Percentiles rank a stretch among this genome's conserved stretches.
Evolutionary conservation across 1,140 invertebrate genomes (phyloP).

Genomic region (Drosophila neocordata): DNA sequence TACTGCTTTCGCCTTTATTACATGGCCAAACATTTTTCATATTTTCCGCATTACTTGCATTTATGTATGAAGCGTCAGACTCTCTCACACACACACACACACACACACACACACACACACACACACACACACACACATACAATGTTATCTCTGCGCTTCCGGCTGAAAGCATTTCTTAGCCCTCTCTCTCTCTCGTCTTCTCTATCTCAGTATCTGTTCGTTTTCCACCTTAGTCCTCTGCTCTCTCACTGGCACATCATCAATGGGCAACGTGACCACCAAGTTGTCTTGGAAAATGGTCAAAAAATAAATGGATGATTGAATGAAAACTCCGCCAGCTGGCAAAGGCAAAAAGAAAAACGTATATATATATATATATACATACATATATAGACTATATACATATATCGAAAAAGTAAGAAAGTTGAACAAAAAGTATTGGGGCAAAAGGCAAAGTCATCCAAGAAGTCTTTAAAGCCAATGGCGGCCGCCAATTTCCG

Average conservation of each 20-base stretch:
- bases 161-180: constrained; percentile 80
- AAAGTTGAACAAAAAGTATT: constrained; percentile 50
- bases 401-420: neutral
- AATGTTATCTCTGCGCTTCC: constrained; percentile 77
- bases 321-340: constrained; percentile 80
- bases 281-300: constrained; percentile 80
- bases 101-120: constrained; percentile 28
- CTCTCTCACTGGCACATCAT: constrained; percentile 40
- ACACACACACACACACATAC: constrained; percentile 42
- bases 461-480: constrained; percentile 75
- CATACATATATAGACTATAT: no score
- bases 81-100: constrained; percentile 28
- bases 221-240: neutral
- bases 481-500: constrained; percentile 76
- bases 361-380: constrained; percentile 18
- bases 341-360: constrained; percentile 62
- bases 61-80: constrained; percentile 74
- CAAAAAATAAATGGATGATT: constrained; percentile 81
- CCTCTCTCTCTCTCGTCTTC: constrained; percentile 19
- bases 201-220: neutral
- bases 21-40: constrained; percentile 79
- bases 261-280: constrained; percentile 73
- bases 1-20: constrained; percentile 58
- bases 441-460: constrained; percentile 77
- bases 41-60: constrained; percentile 81